Evolutionary conservation across 1,140 invertebrate genomes (phyloP), one percentile per base, ranked within the genome.

Genomic region (Papilio machaon): DNA sequence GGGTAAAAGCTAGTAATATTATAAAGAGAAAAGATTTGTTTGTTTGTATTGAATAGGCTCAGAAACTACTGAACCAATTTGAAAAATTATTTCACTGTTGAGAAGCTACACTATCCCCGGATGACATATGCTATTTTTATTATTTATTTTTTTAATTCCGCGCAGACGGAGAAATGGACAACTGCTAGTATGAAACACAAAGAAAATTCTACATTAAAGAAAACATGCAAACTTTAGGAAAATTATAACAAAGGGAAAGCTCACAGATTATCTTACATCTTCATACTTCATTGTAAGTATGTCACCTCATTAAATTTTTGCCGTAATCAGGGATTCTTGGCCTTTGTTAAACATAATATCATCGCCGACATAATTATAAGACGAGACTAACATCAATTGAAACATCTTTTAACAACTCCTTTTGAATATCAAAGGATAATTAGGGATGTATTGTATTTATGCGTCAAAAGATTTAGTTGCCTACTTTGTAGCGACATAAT

Each of bases 281-380:
- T 64, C 19, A 64, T 23, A 64, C n/a, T 64, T 64, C n/a, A 64
- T 10, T 23, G n/a, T 11, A 23, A 43, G 58, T 64, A 64, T 64
- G 19, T 23, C 58, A 64, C n/a, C 43, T 76, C 74, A 54, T 76
- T 76, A 76, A 30, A 54, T 52, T 76, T 76, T 76, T 76, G 49
- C 19, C 74, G 47, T 54, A 54, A 52, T 76, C 64, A 70, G 30
- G 64, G 30, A 35, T 70, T 15, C 74, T 76, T 30, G 23, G 74
- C 47, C 81, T 79, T 82, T 82, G 81, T 60, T 80, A 79, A 79
- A 82, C 73, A 64, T 80, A 82, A 82, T 82, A 82, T 73, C 73
- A 47, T 35, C 64, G 58, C 76, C 54, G 46, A 54, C 73, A 82
- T 79, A 79, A 82, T 82, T 82, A 82, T 49, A 76, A 35, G 74